Evolutionary conservation across 2,797 vertebrate genomes (phyloP), one percentile per base, ranked within the genome.

Genomic region (Clarias pachynema): DNA sequence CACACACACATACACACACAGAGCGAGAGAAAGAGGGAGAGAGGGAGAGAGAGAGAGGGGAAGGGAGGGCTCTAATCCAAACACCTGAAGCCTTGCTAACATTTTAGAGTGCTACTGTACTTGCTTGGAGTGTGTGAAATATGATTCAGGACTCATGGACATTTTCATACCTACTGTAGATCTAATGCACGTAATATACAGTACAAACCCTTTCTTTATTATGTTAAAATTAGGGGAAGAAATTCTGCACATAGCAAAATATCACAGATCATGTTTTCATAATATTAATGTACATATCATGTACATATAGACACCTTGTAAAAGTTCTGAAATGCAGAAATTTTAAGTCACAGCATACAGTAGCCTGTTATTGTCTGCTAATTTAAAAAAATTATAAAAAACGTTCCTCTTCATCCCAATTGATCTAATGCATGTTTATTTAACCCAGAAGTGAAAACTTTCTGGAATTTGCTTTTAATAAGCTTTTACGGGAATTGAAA

Each of bases 281-380:
- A 16, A 44, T 72, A 62, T 26, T 6, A 84, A 82, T 84, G 83
- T 79, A 88, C 82, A 84, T 86, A 83, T 69, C 74, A 82, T 84
- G 83, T 79, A 88, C 82, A 84, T 86, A 83, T 69, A 75, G 26
- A 63, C 72, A 29, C 60, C 26, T 70, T 85, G 18, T 31, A 12
- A 31, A 74, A 75, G 4, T 44, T 29, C 26, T 75, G 44, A 56
- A 56, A 29, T 75, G 73, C 26, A 57, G 26, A 31, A 18, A 53
- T 74, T n/a, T 22, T 12, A 31, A 20, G 3, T 0, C 72, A 16
- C 5, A 3, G 70, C 16, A 86, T 88, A 87, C 34, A 34, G 34
- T 34, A 37, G 91, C 86, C 24, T 40, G 12, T 44, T 44, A 44
- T 44, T 44, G 37, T 10, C 59, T 44, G 2, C 22, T 9, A 24